These are phyloP conservation scores for Calameuta filiformis DNA, from an alignment of 2,888 invertebrate species.

Conservation along the genomic window DNA sequence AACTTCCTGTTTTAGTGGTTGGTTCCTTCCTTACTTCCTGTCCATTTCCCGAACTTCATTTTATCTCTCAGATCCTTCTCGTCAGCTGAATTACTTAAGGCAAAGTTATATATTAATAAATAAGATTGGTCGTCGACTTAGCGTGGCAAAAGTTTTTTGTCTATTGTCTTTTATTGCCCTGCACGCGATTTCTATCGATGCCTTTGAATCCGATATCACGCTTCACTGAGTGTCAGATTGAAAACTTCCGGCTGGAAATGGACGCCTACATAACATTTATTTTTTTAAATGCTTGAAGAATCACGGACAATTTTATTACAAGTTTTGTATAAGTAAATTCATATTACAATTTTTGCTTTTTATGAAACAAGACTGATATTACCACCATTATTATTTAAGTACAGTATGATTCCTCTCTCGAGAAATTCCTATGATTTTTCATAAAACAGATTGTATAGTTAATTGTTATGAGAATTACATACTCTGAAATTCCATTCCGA, in stretches of 20 bases:
- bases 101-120: background rate
- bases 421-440: background rate
- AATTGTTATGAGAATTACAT: too few species aligned
- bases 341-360: background rate
- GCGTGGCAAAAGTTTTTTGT: background rate
- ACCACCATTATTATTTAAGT: background rate
- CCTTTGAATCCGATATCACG: background rate
- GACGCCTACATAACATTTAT: background rate
- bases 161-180: background rate
- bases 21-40: constrained; percentile 27
- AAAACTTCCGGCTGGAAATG: background rate
- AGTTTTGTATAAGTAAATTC: background rate
- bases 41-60: background rate
- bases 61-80: background rate
- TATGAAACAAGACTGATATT: background rate
- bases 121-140: background rate
- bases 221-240: background rate
- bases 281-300: background rate
- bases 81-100: background rate
- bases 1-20: constrained; percentile 31
- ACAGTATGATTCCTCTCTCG: background rate
- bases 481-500: background rate
- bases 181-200: background rate
- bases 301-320: background rate
- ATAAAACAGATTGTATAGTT: too few species aligned